Evolutionary conservation across 2,797 vertebrate genomes (phyloP).

Genomic region (Karalla daura): DNA sequence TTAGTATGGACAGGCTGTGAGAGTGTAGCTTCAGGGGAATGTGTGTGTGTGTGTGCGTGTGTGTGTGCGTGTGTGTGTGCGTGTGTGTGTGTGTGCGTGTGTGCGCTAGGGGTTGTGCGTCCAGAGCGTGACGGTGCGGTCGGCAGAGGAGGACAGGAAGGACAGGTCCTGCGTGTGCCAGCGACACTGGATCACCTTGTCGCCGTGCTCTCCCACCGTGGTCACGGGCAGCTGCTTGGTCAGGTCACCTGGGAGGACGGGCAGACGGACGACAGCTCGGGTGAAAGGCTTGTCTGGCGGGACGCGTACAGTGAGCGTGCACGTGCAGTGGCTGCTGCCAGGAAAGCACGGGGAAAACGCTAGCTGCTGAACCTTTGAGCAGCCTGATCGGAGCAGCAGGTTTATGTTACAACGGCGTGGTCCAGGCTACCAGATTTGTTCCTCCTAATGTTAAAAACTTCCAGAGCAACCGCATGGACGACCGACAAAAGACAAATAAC

Average conservation of each 20-base stretch:
- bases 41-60: slow-evolving; percentile 26
- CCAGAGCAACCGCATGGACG: no score
- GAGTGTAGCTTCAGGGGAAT: slow-evolving; percentile 14
- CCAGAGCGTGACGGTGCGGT: slow-evolving; percentile 98
- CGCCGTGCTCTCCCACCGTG: slow-evolving; percentile 94
- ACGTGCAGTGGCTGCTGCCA: no score
- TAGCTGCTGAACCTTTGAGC: no score
- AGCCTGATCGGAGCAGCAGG: no score
- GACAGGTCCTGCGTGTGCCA: slow-evolving; percentile 98
- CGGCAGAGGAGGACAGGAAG: slow-evolving; percentile 97
- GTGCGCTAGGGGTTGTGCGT: slow-evolving; percentile 89
- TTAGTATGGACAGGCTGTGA: slow-evolving; percentile 6
- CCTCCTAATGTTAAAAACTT: no score
- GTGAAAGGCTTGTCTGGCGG: no score
- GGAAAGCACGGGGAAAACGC: no score
- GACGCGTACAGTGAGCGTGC: no score
- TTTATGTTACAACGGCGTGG: no score
- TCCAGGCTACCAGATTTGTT: no score
- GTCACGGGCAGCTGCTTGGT: slow-evolving; percentile 95
- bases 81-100: slow-evolving; percentile 4
- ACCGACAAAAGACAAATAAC: no score
- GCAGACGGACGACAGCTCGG: slow-evolving; percentile 2
- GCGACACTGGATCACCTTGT: slow-evolving; percentile 98
- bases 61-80: background rate
- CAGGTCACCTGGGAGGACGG: slow-evolving; percentile 87